These are phyloP conservation scores for Turnix velox DNA, from an alignment of 2,113 vertebrate species.

Conservation along the genomic window DNA sequence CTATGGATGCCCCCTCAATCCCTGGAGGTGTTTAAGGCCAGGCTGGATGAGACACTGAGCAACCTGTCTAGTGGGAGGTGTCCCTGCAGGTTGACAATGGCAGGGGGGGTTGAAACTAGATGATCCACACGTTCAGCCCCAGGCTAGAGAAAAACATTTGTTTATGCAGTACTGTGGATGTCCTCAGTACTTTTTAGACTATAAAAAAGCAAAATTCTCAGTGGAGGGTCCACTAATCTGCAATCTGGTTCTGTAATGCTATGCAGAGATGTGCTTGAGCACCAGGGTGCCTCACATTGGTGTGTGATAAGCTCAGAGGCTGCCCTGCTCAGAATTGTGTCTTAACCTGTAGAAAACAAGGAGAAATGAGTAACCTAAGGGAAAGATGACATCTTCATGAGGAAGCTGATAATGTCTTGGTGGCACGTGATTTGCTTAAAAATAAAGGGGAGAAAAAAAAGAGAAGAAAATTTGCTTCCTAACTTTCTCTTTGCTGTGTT, in stretches of 20 bases:
- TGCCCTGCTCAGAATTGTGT: rapidly evolving
- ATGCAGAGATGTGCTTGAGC: neutral
- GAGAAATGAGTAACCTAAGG: neutral
- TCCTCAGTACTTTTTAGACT: neutral
- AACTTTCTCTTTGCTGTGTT: neutral
- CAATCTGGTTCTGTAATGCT: neutral
- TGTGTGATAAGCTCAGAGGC: neutral
- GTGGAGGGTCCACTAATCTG: neutral
- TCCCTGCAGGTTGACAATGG: no score
- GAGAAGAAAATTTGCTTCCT: neutral
- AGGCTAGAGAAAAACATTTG: neutral
- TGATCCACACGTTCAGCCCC: neutral
- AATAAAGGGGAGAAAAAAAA: neutral
- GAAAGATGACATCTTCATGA: neutral
- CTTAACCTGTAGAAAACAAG: neutral
- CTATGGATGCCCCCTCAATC: no score
- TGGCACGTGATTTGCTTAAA: neutral
- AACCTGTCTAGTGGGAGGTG: no score
- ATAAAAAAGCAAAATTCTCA: neutral
- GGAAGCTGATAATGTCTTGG: neutral
- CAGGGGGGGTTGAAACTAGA: no score
- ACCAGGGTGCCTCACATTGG: rapidly evolving
- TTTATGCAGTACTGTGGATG: neutral
- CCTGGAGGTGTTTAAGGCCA: no score
- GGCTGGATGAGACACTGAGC: no score